A percentile compares a stretch with the other conserved stretches of the same genome.
Conservation (phyloP, 1,140 invertebrate species). For the Camponotus pennsylvanicus region DNA sequence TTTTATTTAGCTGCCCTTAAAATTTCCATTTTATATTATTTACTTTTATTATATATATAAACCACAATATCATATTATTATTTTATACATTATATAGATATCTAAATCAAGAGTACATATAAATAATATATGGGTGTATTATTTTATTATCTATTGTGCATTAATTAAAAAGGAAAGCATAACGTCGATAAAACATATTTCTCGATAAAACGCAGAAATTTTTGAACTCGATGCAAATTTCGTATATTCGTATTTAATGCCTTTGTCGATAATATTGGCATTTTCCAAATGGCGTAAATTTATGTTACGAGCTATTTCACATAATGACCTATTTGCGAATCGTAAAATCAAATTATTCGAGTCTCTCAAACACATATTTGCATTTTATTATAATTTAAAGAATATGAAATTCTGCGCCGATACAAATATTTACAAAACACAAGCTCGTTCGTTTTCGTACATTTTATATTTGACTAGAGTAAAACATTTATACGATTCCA, state of each 20-base stretch:
- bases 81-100: too few relatives aligned
- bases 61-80: too few relatives aligned
- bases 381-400: slow-evolving; percentile 28
- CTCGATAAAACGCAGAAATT: slow-evolving; percentile 1
- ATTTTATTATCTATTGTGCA: neutral
- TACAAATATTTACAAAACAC: slow-evolving; percentile 14
- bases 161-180: neutral
- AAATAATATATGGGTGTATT: too few relatives aligned
- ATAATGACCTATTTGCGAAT: neutral
- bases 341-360: slow-evolving; percentile 41
- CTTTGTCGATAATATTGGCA: slow-evolving; percentile 1
- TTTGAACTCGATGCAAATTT: slow-evolving; percentile 11
- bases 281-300: slow-evolving; percentile 13
- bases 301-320: neutral
- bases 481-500: slow-evolving; percentile 19
- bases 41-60: too few relatives aligned
- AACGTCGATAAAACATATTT: neutral
- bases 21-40: neutral
- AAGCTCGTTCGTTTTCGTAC: neutral
- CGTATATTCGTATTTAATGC: slow-evolving; percentile 10
- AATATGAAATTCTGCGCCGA: neutral
- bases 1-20: neutral
- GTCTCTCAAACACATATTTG: slow-evolving; percentile 9
- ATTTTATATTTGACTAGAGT: slow-evolving; percentile 2
- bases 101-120: too few relatives aligned